Conservation (phyloP, 2,797 vertebrate genomes). For the Danio tinwini region DNA sequence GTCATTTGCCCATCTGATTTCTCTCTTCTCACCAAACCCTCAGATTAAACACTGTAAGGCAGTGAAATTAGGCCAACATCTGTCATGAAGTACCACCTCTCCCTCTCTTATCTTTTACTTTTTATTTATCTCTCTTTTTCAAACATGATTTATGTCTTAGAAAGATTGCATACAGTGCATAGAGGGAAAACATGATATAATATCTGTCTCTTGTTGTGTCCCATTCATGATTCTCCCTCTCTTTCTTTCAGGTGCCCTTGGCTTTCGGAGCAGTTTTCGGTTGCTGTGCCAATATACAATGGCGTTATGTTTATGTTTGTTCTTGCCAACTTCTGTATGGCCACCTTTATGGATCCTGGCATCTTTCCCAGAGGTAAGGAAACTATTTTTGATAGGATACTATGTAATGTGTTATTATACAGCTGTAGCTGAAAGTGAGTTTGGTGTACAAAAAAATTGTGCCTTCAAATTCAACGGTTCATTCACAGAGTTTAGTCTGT, state of each 20-base stretch:
- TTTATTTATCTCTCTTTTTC: slow-evolving; percentile 7
- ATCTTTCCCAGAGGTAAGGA: slow-evolving; percentile 93
- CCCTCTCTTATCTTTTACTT: slow-evolving; percentile 44
- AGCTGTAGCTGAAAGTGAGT: neutral
- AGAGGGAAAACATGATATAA: neutral
- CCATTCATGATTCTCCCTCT: neutral
- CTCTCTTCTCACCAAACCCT: slow-evolving; percentile 52
- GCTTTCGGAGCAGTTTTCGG: slow-evolving; percentile 89
- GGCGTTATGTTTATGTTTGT: slow-evolving; percentile 94
- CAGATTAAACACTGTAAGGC: slow-evolving; percentile 69
- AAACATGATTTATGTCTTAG: neutral
- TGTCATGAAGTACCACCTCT: slow-evolving; percentile 66
- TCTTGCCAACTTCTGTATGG: slow-evolving; percentile 98
- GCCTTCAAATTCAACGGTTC: neutral
- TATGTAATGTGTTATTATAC: neutral
- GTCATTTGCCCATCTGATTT: slow-evolving; percentile 28
- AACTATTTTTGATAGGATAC: neutral
- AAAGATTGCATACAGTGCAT: neutral
- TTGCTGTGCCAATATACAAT: slow-evolving; percentile 92
- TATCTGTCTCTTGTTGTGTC: neutral
- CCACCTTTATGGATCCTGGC: slow-evolving; percentile 98
- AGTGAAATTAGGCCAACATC: slow-evolving; percentile 74
- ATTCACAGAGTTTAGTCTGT: neutral
- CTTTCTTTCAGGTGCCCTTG: slow-evolving; percentile 86
- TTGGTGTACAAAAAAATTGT: neutral